These are phyloP conservation scores for Osmoderma eremita DNA, from an alignment of 2,888 invertebrate genomes.

Conservation along the genomic window DNA sequence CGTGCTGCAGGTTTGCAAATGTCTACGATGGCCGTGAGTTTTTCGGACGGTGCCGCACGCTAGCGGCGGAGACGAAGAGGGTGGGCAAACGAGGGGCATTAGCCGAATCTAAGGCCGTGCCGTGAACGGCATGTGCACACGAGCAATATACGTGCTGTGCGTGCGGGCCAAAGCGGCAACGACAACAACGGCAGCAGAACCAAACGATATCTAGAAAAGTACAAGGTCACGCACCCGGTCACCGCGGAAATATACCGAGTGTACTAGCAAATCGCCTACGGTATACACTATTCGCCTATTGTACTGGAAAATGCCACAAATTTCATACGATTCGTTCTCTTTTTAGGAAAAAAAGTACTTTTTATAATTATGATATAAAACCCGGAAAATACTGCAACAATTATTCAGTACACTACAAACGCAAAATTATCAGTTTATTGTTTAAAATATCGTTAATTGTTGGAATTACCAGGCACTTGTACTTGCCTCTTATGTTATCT, in stretches of 20 bases:
- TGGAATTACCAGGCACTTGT: too few relatives aligned
- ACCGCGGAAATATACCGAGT: constrained; percentile 39
- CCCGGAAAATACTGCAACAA: too few relatives aligned
- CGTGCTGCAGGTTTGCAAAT: constrained; percentile 57
- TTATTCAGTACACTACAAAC: too few relatives aligned
- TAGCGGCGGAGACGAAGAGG: constrained; percentile 58
- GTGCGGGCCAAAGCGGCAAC: constrained; percentile 44
- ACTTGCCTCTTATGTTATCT: too few relatives aligned
- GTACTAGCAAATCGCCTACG: not conserved
- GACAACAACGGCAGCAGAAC: constrained; percentile 21
- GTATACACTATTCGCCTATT: too few relatives aligned
- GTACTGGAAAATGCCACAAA: too few relatives aligned
- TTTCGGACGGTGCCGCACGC: constrained; percentile 42
- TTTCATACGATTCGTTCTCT: too few relatives aligned
- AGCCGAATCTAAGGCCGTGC: constrained; percentile 70
- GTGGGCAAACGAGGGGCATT: constrained; percentile 71
- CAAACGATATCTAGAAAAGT: constrained; percentile 36
- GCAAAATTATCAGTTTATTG: too few relatives aligned
- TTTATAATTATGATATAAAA: too few relatives aligned
- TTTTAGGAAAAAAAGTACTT: too few relatives aligned
- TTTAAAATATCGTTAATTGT: too few relatives aligned
- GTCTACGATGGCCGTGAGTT: constrained; percentile 48
- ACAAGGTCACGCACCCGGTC: constrained; percentile 41
- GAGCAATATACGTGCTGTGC: constrained; percentile 59
- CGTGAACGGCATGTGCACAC: constrained; percentile 65